Evolutionary conservation across 2,888 invertebrate species (phyloP).

Genomic region (Baronia brevicornis): DNA sequence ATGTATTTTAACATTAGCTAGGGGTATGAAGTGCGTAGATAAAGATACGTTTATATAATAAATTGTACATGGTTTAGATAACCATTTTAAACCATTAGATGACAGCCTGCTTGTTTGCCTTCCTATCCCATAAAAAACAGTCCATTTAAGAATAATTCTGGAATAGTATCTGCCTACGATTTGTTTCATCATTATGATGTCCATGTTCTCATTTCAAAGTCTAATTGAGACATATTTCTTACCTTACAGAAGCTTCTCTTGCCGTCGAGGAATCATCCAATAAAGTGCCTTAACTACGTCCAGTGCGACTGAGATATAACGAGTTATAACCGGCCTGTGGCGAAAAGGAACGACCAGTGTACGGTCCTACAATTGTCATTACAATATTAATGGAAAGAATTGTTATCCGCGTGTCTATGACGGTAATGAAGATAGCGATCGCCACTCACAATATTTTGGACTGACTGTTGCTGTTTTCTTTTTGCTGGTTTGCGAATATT

Average conservation of each 20-base stretch:
- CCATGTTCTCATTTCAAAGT: neutral
- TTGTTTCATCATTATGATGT: too few relatives aligned
- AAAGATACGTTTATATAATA: too few relatives aligned
- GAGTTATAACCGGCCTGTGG: slow-evolving; percentile 14
- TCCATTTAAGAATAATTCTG: too few relatives aligned
- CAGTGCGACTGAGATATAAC: slow-evolving; percentile 19
- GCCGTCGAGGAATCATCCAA: slow-evolving; percentile 1
- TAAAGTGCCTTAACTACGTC: slow-evolving; percentile 15
- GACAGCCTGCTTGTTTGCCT: too few relatives aligned
- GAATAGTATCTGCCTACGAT: too few relatives aligned
- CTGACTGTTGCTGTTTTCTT: slow-evolving; percentile 20
- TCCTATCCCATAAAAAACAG: too few relatives aligned
- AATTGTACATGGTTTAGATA: too few relatives aligned
- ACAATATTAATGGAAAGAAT: slow-evolving; percentile 26
- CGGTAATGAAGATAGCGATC: slow-evolving; percentile 24
- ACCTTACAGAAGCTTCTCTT: slow-evolving; percentile 17
- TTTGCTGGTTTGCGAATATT: slow-evolving; percentile 19
- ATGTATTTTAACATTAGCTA: too few relatives aligned
- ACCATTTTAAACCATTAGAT: too few relatives aligned
- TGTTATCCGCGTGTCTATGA: slow-evolving; percentile 16
- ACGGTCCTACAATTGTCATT: slow-evolving; percentile 13
- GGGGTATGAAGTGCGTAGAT: too few relatives aligned
- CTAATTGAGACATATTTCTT: slow-evolving; percentile 9
- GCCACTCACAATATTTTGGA: slow-evolving; percentile 15
- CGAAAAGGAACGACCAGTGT: slow-evolving; percentile 14